Percentiles rank a stretch among this genome's conserved stretches.
Conservation (phyloP, 2,113 vertebrate species). For the Oryzias celebensis region DNA sequence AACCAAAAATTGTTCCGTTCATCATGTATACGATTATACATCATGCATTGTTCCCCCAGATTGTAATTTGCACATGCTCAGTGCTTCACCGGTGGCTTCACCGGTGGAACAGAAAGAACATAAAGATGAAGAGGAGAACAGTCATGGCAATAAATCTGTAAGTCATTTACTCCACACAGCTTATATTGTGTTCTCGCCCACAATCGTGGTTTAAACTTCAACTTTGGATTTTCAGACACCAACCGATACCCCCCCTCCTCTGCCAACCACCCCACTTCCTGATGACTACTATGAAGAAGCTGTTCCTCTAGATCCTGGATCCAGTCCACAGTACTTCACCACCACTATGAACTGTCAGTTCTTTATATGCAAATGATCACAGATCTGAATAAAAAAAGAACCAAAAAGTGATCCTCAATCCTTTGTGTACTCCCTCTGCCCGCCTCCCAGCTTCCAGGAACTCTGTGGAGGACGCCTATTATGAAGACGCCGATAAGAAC, state of each 20-base stretch:
- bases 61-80: constrained; percentile 89
- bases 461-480: constrained; percentile 91
- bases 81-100: constrained; percentile 85
- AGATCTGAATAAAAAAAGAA: background rate
- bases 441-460: constrained; percentile 84
- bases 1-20: background rate
- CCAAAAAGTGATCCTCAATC: background rate
- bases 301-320: constrained; percentile 89
- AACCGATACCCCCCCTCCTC: constrained; percentile 84
- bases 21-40: background rate
- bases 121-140: constrained; percentile 68
- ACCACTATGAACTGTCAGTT: constrained; percentile 88
- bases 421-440: background rate
- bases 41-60: constrained; percentile 71
- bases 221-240: constrained; percentile 70
- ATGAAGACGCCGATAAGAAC: constrained; percentile 95
- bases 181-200: background rate
- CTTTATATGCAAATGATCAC: background rate
- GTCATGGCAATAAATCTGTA: constrained; percentile 70
- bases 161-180: constrained; percentile 16
- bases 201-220: constrained; percentile 8
- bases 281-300: constrained; percentile 99
- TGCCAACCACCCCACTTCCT: constrained; percentile 89
- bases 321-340: constrained; percentile 90
- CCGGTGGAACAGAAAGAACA: constrained; percentile 86